phyloP scores from a whole-genome alignment of 2,888 invertebrate genomes.

The Cremastobaeus sp. region DNA sequence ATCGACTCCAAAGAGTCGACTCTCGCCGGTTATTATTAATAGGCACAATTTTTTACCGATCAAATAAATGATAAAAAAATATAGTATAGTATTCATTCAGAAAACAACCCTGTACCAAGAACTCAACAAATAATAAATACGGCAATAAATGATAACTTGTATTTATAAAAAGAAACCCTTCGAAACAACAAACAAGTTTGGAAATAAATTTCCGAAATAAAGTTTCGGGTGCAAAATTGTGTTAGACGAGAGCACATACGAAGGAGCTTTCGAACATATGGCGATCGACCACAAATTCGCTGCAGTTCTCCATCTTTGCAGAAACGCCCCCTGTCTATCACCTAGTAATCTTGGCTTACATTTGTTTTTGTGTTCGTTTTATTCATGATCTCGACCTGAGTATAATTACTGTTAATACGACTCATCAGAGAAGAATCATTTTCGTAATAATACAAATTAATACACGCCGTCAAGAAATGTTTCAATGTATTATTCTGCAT shows the following conservation, averaged over 20 bases:
- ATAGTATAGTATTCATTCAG: conserved; percentile 20
- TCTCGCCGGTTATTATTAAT: conserved; percentile 63
- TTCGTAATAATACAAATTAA: conserved; percentile 56
- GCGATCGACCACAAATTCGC: conserved; percentile 56
- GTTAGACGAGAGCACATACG: not conserved
- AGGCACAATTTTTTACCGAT: conserved; percentile 63
- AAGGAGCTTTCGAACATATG: conserved; percentile 50
- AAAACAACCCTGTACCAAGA: not conserved
- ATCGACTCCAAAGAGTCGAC: conserved; percentile 50
- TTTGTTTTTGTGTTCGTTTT: conserved; percentile 52
- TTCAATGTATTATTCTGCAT: conserved; percentile 20
- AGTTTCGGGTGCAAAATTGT: not conserved
- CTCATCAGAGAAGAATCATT: conserved; percentile 56
- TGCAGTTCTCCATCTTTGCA: conserved; percentile 70
- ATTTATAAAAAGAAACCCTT: too few species aligned
- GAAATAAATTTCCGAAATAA: not conserved
- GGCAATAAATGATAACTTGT: not conserved
- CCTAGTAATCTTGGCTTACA: conserved; percentile 64
- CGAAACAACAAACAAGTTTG: too few species aligned
- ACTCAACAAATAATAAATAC: not conserved
- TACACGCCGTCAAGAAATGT: conserved; percentile 20
- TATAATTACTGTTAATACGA: conserved; percentile 72
- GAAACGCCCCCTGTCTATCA: conserved; percentile 76
- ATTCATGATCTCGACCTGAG: conserved; percentile 66
- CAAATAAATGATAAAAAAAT: conserved; percentile 56